These are phyloP conservation scores for Axinella damicornis DNA, from an alignment of 37 sponge, comb jelly and placozoan species.

Conservation along the genomic window DNA sequence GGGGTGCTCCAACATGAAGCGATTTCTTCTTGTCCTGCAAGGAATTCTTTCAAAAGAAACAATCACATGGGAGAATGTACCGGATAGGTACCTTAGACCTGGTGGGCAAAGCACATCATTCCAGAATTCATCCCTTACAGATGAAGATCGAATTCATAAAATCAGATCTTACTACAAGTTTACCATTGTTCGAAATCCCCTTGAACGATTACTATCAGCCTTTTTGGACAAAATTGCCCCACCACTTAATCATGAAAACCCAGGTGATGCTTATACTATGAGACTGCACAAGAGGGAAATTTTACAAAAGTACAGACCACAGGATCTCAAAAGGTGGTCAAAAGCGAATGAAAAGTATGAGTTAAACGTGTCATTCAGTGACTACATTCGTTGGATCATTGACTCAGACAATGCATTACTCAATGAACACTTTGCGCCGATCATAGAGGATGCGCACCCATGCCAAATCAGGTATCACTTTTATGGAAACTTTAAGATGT, in stretches of 20 bases:
- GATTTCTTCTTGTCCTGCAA: conserved; percentile 19
- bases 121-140: conserved; percentile 5
- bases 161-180: conserved; percentile 31
- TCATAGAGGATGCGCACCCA: conserved; percentile 10
- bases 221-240: conserved; percentile 28
- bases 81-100: not conserved
- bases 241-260: not conserved
- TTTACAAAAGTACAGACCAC: not conserved
- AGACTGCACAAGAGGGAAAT: not conserved
- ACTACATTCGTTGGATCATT: conserved; percentile 41
- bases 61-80: not conserved
- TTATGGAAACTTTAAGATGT: conserved; percentile 52
- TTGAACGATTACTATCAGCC: conserved; percentile 57
- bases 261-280: not conserved
- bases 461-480: conserved; percentile 43
- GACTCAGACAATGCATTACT: conserved; percentile 16
- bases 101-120: conserved; percentile 7
- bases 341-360: not conserved
- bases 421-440: conserved; percentile 59
- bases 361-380: not conserved
- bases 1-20: conserved; percentile 32
- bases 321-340: conserved; percentile 9
- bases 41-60: not conserved
- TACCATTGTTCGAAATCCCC: conserved; percentile 47
- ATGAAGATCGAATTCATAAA: conserved; percentile 4